Percentiles rank a stretch among this genome's conserved stretches.
Evolutionary conservation across 2,888 invertebrate species (phyloP).

Genomic region (Oxytorus armatus): DNA sequence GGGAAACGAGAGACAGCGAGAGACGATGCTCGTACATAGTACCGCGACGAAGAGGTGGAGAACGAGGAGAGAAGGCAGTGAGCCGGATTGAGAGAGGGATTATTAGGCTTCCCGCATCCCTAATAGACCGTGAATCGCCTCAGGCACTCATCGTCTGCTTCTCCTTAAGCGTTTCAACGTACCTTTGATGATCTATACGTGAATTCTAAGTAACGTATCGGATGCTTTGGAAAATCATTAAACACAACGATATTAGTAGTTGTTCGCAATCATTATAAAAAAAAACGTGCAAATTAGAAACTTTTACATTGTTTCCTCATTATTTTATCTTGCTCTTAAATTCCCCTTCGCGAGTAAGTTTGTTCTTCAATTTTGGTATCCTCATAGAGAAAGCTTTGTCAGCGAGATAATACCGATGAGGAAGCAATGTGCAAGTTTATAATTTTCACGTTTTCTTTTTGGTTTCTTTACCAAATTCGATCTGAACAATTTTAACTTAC

Average conservation of each 20-base stretch:
- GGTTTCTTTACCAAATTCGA: too few relatives aligned
- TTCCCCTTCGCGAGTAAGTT: too few relatives aligned
- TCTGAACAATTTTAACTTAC: too few relatives aligned
- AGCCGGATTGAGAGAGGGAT: constrained; percentile 62
- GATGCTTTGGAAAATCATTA: neutral
- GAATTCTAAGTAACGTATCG: constrained; percentile 13
- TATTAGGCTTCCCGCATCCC: constrained; percentile 68
- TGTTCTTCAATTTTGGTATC: too few relatives aligned
- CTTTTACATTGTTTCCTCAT: too few relatives aligned
- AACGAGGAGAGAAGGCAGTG: constrained; percentile 37
- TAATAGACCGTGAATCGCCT: constrained; percentile 67
- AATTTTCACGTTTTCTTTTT: too few relatives aligned
- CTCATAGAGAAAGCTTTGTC: too few relatives aligned
- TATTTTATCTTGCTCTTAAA: too few relatives aligned
- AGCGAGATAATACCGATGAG: too few relatives aligned
- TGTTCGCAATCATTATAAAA: too few relatives aligned
- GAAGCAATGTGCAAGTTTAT: too few relatives aligned
- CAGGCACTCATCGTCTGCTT: constrained; percentile 57
- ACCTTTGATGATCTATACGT: constrained; percentile 27
- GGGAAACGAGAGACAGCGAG: constrained; percentile 28
- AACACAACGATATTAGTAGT: neutral
- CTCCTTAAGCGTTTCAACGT: constrained; percentile 17
- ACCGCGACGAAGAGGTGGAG: constrained; percentile 41
- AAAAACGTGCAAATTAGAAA: too few relatives aligned
- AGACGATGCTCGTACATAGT: constrained; percentile 29